Percentiles rank a stretch among this genome's conserved stretches.
These are phyloP conservation scores for Eupithecia pulchellata DNA, from an alignment of 2,888 invertebrate species.

Conservation along the genomic window DNA sequence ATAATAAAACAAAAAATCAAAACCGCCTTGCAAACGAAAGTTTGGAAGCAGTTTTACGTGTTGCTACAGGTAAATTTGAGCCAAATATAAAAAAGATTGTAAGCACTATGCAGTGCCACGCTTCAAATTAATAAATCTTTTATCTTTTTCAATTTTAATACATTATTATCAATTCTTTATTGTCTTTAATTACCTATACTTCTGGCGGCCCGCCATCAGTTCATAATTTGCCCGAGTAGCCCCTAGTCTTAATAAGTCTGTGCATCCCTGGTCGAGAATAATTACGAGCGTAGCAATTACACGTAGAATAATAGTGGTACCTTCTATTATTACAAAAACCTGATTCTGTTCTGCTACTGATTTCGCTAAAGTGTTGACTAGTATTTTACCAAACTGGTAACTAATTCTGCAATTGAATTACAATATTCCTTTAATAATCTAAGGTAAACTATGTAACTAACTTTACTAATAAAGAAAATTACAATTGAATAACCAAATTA, in stretches of 20 bases:
- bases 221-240: slow-evolving; percentile 3
- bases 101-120: slow-evolving; percentile 13
- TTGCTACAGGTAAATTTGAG: slow-evolving; percentile 32
- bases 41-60: slow-evolving; percentile 33
- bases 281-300: background rate
- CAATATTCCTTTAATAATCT: too few species aligned
- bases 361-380: background rate
- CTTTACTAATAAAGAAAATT: too few species aligned
- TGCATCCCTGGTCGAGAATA: too few species aligned
- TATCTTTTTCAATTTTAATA: background rate
- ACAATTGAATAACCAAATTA: too few species aligned
- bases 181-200: background rate
- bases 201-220: background rate
- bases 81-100: slow-evolving; percentile 34
- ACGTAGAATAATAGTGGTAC: too few species aligned
- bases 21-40: slow-evolving; percentile 29
- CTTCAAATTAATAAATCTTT: background rate
- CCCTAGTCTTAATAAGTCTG: slow-evolving; percentile 16
- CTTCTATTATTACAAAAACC: too few species aligned
- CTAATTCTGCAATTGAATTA: background rate
- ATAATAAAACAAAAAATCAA: slow-evolving; percentile 26
- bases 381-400: background rate
- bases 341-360: background rate
- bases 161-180: background rate
- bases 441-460: too few species aligned